Base-by-base conservation (phyloP, 2,113 vertebrate species). In the Enhydra lutris region DNA sequence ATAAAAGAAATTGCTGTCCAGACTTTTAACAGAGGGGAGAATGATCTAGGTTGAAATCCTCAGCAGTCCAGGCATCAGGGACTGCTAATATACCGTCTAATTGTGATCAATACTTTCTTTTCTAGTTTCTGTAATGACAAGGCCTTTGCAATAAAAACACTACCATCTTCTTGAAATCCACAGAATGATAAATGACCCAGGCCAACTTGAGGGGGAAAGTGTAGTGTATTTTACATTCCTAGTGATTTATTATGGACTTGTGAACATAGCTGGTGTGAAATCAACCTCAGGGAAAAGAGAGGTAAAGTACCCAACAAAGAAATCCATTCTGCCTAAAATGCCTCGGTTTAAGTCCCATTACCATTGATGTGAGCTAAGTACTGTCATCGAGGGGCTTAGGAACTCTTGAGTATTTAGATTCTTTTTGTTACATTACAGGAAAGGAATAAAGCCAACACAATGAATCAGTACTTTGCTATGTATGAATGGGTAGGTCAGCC, bases 71-170 rank as follows among this genome's bases (percentile, higher is more conserved):
- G 97, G 91, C 97, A 98, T 96, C 73, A 97, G 97, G 89, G 97
- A 69, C 97, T 98, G 98, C 96, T 97, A 97, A 96, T 89, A 98
- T 89, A 94, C 69, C 96, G 98, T 95, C 98, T 98, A 98, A 99
- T 98, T 98, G 98, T 98, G 97, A 95, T 98, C 81, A 95, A 98
- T 98, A 98, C 87, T 98, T 98, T 98, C 98, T 94, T 98, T 98
- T 98, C 98, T 98, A 94, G 96, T 97, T 98, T 98, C 97, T 98
- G 76, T 98, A 98, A 98, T 97, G 98, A 98, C 93, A 95, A 98
- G 97, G 97, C 90, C 88, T 96, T 97, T 98, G 99, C 96, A 97
- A 98, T 98, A 97, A 99, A 98, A 98, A 98, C 98, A 98, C 98
- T 98, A 98, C 98, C 98, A 98, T 98, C 97, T 96, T 97, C 98